Evolutionary conservation across 2,888 invertebrate species (phyloP).

Genomic region (Corythucha ciliata): DNA sequence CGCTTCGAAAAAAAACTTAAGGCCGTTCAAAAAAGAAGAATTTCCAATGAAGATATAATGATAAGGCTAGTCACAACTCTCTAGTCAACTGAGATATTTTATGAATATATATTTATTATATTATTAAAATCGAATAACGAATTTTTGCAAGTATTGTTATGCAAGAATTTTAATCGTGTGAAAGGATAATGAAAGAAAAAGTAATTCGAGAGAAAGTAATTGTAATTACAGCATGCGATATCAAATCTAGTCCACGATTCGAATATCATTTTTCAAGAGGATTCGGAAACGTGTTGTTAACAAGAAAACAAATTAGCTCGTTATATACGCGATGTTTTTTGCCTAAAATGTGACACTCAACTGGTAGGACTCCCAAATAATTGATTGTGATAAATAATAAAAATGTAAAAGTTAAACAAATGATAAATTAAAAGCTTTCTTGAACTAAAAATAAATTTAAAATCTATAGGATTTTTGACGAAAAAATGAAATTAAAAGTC

Average conservation of each 20-base stretch:
- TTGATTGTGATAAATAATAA: slow-evolving; percentile 34
- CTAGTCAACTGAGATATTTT: slow-evolving; percentile 28
- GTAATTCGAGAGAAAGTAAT: slow-evolving; percentile 7
- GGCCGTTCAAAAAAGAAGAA: too few species aligned
- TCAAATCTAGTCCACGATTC: slow-evolving; percentile 6
- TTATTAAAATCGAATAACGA: slow-evolving; percentile 21
- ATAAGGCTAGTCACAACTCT: slow-evolving; percentile 26
- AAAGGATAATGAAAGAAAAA: slow-evolving; percentile 6
- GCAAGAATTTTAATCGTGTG: slow-evolving; percentile 16
- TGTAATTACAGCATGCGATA: slow-evolving; percentile 12
- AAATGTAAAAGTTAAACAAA: slow-evolving; percentile 10
- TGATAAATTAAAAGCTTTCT: slow-evolving; percentile 19
- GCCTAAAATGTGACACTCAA: slow-evolving; percentile 22
- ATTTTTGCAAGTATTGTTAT: slow-evolving; percentile 19
- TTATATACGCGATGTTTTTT: slow-evolving; percentile 17
- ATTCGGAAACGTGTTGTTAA: slow-evolving; percentile 13
- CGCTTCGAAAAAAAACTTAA: too few species aligned
- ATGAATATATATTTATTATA: slow-evolving; percentile 23
- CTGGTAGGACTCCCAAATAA: slow-evolving; percentile 30
- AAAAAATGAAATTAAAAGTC: slow-evolving; percentile 23
- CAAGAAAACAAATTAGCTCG: background rate
- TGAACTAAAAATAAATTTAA: slow-evolving; percentile 28
- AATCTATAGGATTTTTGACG: too few species aligned
- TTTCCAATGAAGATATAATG: too few species aligned
- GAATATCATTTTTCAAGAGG: background rate